phyloP scores from a whole-genome alignment of 2,113 vertebrate genomes.

The Peromyscus polionotus region DNA sequence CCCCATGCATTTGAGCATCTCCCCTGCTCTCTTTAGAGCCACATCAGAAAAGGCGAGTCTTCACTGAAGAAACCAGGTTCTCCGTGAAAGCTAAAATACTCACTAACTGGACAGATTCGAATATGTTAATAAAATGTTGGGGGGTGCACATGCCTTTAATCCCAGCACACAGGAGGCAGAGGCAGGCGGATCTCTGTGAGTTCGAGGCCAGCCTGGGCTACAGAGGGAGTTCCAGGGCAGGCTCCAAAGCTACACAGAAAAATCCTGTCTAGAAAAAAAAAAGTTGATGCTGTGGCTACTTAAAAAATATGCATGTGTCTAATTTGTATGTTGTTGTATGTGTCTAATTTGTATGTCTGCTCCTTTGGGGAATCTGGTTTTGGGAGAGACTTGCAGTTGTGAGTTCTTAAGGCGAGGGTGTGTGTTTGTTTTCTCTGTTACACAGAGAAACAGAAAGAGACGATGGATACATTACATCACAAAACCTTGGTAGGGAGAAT shows the following conservation, averaged over 20 bases:
- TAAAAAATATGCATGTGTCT: neutral
- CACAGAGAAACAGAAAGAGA: constrained; percentile 20
- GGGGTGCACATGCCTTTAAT: no score
- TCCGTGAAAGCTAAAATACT: neutral
- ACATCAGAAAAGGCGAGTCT: neutral
- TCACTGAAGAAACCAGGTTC: neutral
- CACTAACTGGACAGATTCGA: neutral
- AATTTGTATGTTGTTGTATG: neutral
- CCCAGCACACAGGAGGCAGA: no score
- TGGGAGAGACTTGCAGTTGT: neutral
- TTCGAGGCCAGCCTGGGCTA: no score
- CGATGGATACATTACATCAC: neutral
- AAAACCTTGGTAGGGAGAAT: neutral
- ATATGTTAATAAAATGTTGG: neutral
- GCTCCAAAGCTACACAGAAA: no score
- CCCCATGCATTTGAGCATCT: neutral
- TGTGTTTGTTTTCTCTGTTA: neutral
- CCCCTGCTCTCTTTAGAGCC: neutral
- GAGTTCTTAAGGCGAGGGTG: neutral
- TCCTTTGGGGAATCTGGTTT: neutral
- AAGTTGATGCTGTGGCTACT: neutral
- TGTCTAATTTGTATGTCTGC: neutral
- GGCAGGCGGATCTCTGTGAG: no score
- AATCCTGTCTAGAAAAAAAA: neutral
- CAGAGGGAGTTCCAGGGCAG: no score